Percentiles rank a stretch among this genome's conserved stretches.
phyloP scores from a whole-genome alignment of 2,113 vertebrate genomes.

The Platycercus adscitus region DNA sequence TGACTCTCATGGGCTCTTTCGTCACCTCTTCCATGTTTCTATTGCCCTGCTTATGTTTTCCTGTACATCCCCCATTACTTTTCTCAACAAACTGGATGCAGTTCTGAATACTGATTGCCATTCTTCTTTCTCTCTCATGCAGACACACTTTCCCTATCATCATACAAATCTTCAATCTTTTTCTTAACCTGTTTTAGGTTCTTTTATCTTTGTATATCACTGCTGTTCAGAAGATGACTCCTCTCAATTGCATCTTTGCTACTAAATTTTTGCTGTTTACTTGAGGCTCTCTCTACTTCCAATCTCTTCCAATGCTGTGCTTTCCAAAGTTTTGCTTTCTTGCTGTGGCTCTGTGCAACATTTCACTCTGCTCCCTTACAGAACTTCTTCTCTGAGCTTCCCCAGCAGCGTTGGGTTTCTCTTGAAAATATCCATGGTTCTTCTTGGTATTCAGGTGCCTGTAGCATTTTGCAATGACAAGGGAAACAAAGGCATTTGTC shows the following conservation, averaged over 20 bases:
- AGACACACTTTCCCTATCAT: not conserved
- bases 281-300: not conserved
- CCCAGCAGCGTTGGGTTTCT: not conserved
- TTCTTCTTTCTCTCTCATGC: not conserved
- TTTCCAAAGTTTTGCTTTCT: not conserved
- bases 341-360: not conserved
- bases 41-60: not conserved
- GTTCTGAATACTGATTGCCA: not conserved
- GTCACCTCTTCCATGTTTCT: not conserved
- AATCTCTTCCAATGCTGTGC: not conserved
- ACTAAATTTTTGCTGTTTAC: not conserved
- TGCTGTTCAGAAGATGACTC: not conserved
- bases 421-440: not conserved
- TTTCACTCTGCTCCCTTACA: not conserved
- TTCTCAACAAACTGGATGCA: not conserved
- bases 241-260: not conserved
- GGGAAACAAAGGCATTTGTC: not conserved
- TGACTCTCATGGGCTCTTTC: not conserved
- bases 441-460: not conserved
- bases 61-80: not conserved
- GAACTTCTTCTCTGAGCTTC: not conserved
- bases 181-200: not conserved
- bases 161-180: not conserved
- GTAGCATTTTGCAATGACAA: not conserved
- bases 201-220: not conserved